These are phyloP conservation scores for Hippocampus comes DNA, from an alignment of 2,113 vertebrate species.

Conservation along the genomic window DNA sequence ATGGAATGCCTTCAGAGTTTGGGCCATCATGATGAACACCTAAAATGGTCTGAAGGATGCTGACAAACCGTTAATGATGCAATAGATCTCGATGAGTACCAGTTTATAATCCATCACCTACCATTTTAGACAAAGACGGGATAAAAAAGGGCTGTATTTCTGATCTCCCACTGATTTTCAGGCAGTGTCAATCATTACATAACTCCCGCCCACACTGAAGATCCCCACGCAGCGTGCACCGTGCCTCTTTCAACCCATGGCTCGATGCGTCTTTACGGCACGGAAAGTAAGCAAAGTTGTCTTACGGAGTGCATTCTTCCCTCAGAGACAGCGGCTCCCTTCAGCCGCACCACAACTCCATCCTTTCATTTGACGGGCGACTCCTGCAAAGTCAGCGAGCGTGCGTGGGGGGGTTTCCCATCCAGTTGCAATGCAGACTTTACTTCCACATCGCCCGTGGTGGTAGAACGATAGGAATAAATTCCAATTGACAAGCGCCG, in stretches of 20 bases:
- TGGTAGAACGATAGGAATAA: neutral
- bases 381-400: constrained; percentile 21
- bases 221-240: constrained; percentile 54
- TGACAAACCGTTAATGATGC: neutral
- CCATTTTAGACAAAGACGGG: constrained; percentile 5
- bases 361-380: constrained; percentile 26
- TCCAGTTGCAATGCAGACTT: constrained; percentile 28
- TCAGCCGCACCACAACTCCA: constrained; percentile 43
- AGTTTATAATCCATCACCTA: neutral
- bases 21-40: constrained; percentile 18
- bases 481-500: neutral
- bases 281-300: constrained; percentile 39
- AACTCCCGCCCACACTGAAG: constrained; percentile 63
- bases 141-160: neutral
- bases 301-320: constrained; percentile 48
- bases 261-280: constrained; percentile 40
- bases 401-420: constrained; percentile 4
- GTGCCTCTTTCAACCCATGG: constrained; percentile 65
- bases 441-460: constrained; percentile 36
- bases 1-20: constrained; percentile 7
- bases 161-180: constrained; percentile 51
- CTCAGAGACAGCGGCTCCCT: constrained; percentile 11
- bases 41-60: neutral
- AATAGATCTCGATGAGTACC: neutral
- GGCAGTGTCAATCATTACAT: constrained; percentile 63